phyloP scores from a whole-genome alignment of 92 coral and sea anemone genomes.

The Bergia sp. region DNA sequence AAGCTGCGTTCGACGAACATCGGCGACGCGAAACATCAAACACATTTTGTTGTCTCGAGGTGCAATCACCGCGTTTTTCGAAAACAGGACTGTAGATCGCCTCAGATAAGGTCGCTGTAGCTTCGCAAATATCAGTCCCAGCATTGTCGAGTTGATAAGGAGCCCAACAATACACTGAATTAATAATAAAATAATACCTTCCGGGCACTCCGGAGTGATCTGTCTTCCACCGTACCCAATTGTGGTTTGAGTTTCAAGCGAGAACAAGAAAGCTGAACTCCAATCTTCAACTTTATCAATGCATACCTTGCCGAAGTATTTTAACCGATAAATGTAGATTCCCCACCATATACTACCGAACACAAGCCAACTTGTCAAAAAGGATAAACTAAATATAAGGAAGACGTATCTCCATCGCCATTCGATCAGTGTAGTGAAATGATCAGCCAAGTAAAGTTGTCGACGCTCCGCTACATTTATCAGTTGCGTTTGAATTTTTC shows the following conservation, averaged over 20 bases:
- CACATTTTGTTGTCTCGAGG: constrained; percentile 74
- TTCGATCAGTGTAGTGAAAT: constrained; percentile 94
- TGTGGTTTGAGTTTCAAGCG: constrained; percentile 83
- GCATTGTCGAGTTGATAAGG: constrained; percentile 68
- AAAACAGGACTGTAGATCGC: constrained; percentile 62
- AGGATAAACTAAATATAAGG: constrained; percentile 73
- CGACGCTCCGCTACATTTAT: constrained; percentile 77
- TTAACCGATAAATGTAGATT: constrained; percentile 66
- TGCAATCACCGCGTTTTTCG: constrained; percentile 71
- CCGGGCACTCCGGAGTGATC: constrained; percentile 82
- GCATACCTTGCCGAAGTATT: constrained; percentile 56
- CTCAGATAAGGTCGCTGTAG: constrained; percentile 73
- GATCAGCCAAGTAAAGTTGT: constrained; percentile 80
- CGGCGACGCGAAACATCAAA: constrained; percentile 78
- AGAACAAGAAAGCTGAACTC: constrained; percentile 79
- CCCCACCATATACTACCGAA: constrained; percentile 97
- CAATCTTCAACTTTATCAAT: constrained; percentile 78
- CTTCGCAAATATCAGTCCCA: constrained; percentile 79
- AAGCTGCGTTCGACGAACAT: constrained; percentile 74
- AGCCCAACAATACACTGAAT: constrained; percentile 78
- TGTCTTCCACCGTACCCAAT: constrained; percentile 82
- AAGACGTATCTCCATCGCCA: constrained; percentile 95
- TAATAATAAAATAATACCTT: constrained; percentile 68
- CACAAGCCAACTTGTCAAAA: constrained; percentile 82
- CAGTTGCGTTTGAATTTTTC: constrained; percentile 69